Evolutionary conservation across 2,113 vertebrate species (phyloP).

Genomic region (Thermophis baileyi): DNA sequence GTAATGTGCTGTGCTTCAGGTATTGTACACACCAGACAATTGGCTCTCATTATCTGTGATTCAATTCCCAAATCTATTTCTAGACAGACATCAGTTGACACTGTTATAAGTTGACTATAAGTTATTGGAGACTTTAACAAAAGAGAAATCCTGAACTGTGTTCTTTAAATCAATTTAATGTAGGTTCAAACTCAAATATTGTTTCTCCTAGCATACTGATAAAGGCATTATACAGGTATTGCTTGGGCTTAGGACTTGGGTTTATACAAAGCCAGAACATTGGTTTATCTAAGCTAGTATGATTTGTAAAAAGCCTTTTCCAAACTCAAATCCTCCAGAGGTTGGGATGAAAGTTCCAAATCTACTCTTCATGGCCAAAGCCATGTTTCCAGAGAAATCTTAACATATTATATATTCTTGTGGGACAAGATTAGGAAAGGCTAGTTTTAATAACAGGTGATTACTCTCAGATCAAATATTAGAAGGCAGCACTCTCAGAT

Average conservation of each 20-base stretch:
- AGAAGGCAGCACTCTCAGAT: background rate
- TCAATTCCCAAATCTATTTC: conserved; percentile 31
- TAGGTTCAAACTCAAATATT: background rate
- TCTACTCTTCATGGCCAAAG: background rate
- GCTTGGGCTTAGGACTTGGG: background rate
- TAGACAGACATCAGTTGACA: conserved; percentile 6
- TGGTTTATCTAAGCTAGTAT: background rate
- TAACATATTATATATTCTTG: background rate
- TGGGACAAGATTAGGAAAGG: background rate
- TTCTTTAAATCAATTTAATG: background rate
- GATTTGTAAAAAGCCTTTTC: background rate
- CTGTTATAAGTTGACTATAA: conserved; percentile 6
- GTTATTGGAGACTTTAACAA: background rate
- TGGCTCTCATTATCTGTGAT: conserved; percentile 8
- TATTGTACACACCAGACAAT: conserved; percentile 15
- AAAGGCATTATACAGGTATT: background rate
- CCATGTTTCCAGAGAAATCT: background rate
- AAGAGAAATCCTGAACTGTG: background rate
- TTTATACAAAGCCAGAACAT: background rate
- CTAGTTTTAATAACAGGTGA: background rate
- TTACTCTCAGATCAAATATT: no score
- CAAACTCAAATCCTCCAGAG: background rate
- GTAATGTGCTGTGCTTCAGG: background rate
- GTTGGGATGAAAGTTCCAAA: background rate
- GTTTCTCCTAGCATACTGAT: background rate